phyloP scores from a whole-genome alignment of 2,888 invertebrate genomes.

The Drosophila rellima region DNA sequence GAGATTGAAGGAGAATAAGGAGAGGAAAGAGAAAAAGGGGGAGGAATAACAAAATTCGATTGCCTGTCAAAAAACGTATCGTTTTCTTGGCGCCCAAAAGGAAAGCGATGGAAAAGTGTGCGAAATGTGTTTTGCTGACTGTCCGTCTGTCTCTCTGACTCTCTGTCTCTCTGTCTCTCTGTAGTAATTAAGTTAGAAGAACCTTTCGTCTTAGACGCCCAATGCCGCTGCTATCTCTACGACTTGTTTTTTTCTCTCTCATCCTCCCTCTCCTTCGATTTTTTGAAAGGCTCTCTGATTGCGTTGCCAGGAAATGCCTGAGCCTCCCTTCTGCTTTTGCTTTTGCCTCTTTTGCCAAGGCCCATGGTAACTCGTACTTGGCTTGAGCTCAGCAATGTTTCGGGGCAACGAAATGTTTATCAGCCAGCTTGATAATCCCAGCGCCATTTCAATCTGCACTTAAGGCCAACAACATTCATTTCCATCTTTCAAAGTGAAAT shows the following conservation, averaged over 20 bases:
- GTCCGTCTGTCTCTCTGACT: not conserved
- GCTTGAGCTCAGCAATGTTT: slow-evolving; percentile 41
- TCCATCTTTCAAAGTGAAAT: slow-evolving; percentile 28
- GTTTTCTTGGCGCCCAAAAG: not conserved
- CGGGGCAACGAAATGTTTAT: slow-evolving; percentile 18
- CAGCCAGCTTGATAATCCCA: slow-evolving; percentile 15
- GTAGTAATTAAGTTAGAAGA: slow-evolving; percentile 77
- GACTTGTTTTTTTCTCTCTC: not conserved
- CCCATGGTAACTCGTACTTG: slow-evolving; percentile 42
- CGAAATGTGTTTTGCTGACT: slow-evolving; percentile 24
- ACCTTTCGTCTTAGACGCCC: slow-evolving; percentile 46
- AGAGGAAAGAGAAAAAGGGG: not conserved
- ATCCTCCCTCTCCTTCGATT: slow-evolving; percentile 4
- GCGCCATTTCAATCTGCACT: slow-evolving; percentile 2
- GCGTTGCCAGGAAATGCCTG: slow-evolving; percentile 54
- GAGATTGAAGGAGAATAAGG: slow-evolving; percentile 3
- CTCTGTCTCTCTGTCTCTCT: slow-evolving; percentile 11
- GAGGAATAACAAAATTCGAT: slow-evolving; percentile 46
- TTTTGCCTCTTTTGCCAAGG: no score
- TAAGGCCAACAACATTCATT: slow-evolving; percentile 16
- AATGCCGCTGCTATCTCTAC: not conserved
- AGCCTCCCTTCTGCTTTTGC: not conserved
- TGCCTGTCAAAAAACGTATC: slow-evolving; percentile 62
- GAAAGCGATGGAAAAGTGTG: not conserved
- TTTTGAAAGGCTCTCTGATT: slow-evolving; percentile 63